These are phyloP conservation scores for Cactoblastis cactorum DNA, from an alignment of 2,888 invertebrate genomes.

Conservation along the genomic window DNA sequence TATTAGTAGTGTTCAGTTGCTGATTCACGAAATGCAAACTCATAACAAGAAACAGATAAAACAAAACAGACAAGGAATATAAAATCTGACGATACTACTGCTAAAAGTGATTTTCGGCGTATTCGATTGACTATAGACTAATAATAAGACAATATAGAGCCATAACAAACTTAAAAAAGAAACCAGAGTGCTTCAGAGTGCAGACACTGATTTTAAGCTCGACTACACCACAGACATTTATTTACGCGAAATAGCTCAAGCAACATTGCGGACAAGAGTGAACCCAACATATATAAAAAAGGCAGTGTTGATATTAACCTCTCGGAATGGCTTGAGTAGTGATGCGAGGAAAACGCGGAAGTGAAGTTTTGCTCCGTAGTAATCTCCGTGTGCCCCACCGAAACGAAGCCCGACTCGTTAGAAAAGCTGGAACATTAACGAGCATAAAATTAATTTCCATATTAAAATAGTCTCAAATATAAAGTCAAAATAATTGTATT, in stretches of 20 bases:
- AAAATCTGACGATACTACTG: not conserved
- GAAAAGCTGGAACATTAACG: conserved; percentile 61
- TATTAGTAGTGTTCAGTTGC: not conserved
- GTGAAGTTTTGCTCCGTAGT: conserved; percentile 69
- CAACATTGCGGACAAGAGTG: too few relatives aligned
- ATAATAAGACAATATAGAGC: conserved; percentile 20
- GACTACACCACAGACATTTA: too few relatives aligned
- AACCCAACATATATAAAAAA: conserved; percentile 19
- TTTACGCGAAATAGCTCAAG: too few relatives aligned
- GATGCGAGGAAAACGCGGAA: conserved; percentile 66
- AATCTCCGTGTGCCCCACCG: conserved; percentile 70
- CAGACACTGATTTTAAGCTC: too few relatives aligned
- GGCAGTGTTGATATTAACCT: conserved; percentile 47
- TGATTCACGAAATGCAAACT: not conserved
- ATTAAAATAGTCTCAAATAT: too few relatives aligned
- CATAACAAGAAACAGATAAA: not conserved
- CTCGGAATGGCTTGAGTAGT: conserved; percentile 70
- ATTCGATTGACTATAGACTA: not conserved
- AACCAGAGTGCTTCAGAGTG: too few relatives aligned
- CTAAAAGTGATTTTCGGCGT: not conserved
- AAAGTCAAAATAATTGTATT: too few relatives aligned
- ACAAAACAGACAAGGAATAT: not conserved
- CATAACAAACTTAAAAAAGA: conserved; percentile 21
- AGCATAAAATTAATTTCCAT: too few relatives aligned
- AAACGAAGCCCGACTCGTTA: conserved; percentile 76